Percentiles rank a stretch among this genome's conserved stretches.
Conservation (phyloP, 2,113 vertebrate genomes). For the Marmota flaviventris region DNA sequence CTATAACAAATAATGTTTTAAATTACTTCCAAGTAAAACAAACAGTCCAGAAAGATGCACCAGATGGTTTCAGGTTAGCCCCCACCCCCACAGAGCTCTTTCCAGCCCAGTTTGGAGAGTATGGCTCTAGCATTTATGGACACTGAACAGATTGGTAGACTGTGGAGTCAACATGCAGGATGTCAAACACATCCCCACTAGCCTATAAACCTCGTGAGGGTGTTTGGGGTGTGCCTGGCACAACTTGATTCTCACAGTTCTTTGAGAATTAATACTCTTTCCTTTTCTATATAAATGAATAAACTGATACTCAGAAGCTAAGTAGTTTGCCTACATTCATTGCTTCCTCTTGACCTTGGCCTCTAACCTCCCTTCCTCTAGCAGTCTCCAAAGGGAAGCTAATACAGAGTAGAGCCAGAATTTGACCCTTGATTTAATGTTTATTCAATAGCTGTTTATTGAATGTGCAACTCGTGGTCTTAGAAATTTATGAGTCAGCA, state of each 20-base stretch:
- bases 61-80: constrained; percentile 3
- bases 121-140: background rate
- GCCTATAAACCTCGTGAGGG: background rate
- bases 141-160: background rate
- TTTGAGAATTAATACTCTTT: background rate
- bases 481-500: background rate
- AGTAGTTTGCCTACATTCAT: background rate
- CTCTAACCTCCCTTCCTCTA: background rate
- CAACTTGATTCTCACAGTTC: background rate
- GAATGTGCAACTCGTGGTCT: background rate
- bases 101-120: background rate
- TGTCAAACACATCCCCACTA: background rate
- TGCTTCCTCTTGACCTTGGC: background rate
- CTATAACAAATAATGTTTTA: constrained; percentile 26
- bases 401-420: background rate
- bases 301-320: background rate
- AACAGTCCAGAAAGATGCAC: background rate
- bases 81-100: background rate
- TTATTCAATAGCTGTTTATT: background rate
- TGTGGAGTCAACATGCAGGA: background rate
- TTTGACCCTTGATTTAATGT: background rate
- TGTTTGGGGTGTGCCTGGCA: background rate
- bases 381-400: background rate
- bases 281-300: constrained; percentile 31
- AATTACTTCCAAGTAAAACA: constrained; percentile 36